Conservation (phyloP, 2,113 vertebrate species). For the Micromys minutus region DNA sequence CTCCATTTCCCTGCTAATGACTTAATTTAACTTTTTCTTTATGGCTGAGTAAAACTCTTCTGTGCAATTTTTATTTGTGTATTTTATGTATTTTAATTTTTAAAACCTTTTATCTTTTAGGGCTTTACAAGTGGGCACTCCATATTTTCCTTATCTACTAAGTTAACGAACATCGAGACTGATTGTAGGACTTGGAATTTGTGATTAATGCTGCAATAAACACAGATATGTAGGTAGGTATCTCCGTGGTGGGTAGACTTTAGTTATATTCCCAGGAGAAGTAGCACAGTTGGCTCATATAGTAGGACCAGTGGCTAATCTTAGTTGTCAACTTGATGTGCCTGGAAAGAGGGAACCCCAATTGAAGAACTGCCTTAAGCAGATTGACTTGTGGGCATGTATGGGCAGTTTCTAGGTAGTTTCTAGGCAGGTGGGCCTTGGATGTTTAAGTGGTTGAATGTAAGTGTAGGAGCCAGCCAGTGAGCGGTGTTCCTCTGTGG, state of each 20-base stretch:
- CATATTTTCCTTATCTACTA: not conserved
- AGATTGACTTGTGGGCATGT: not conserved
- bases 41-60: not conserved
- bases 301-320: not conserved
- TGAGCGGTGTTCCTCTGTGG: not conserved
- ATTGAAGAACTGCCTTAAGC: not conserved
- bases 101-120: not conserved
- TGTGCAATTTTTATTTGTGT: not conserved
- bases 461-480: not conserved
- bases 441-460: not conserved
- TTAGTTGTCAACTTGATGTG: not conserved
- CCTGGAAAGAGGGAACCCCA: not conserved
- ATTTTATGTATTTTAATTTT: not conserved
- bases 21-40: not conserved
- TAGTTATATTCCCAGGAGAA: not conserved
- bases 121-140: not conserved
- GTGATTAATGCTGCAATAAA: not conserved
- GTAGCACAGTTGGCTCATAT: not conserved
- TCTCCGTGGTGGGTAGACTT: not conserved
- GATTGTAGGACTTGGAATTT: not conserved
- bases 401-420: not conserved
- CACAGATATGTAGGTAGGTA: not conserved
- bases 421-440: not conserved
- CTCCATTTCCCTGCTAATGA: not conserved
- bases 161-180: not conserved